Conservation (phyloP, 2,888 invertebrate genomes). For the Chrysolina oricalcia region DNA sequence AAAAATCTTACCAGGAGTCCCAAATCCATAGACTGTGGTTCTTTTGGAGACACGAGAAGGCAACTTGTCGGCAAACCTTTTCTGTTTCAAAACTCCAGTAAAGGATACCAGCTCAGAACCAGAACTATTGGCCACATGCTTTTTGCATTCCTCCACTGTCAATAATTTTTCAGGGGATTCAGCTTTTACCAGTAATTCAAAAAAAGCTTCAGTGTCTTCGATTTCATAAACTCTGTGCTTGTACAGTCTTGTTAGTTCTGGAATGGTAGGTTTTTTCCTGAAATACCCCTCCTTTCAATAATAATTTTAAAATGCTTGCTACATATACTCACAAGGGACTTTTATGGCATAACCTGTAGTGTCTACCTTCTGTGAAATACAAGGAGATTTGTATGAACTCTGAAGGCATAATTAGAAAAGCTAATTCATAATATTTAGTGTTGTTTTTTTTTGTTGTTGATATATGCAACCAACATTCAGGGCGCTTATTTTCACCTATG, state of each 20-base stretch:
- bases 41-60: slow-evolving; percentile 38
- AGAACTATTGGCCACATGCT: slow-evolving; percentile 32
- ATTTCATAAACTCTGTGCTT: slow-evolving; percentile 24
- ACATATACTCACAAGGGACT: slow-evolving; percentile 33
- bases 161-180: slow-evolving; percentile 7
- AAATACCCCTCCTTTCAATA: not conserved
- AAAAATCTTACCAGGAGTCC: slow-evolving; percentile 51
- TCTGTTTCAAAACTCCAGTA: slow-evolving; percentile 46
- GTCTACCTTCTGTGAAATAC: slow-evolving; percentile 25
- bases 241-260: slow-evolving; percentile 30
- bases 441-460: slow-evolving; percentile 1
- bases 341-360: slow-evolving; percentile 33
- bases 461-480: slow-evolving; percentile 39
- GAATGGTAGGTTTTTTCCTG: slow-evolving; percentile 32
- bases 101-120: slow-evolving; percentile 43
- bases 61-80: slow-evolving; percentile 48
- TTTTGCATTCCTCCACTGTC: slow-evolving; percentile 39
- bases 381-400: slow-evolving; percentile 22
- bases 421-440: not conserved
- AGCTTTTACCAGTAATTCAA: not conserved
- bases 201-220: not conserved
- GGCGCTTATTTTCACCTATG: slow-evolving; percentile 29
- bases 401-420: slow-evolving; percentile 36
- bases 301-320: too few species aligned
- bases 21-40: slow-evolving; percentile 45